These are phyloP conservation scores for Rhadina sibilatrix DNA, from an alignment of 2,113 vertebrate genomes.

Conservation along the genomic window DNA sequence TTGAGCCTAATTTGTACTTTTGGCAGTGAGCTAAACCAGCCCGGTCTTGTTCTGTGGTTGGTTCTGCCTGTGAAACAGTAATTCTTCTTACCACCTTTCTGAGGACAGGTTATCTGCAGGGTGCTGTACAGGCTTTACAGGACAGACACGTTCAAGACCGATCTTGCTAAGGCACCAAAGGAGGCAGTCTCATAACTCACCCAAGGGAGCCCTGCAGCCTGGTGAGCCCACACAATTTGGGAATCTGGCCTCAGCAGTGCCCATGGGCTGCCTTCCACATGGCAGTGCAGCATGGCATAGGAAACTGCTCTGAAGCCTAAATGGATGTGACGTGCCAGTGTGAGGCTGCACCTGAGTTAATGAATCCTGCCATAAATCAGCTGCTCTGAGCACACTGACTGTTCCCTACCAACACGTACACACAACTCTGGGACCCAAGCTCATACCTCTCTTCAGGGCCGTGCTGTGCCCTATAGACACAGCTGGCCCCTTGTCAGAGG, in stretches of 20 bases:
- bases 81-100: background rate
- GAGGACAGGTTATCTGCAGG: background rate
- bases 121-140: background rate
- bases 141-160: background rate
- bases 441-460: background rate
- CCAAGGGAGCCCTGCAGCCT: background rate
- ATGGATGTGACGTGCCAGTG: accelerated
- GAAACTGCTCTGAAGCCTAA: background rate
- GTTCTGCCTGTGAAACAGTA: background rate
- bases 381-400: accelerated
- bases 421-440: accelerated
- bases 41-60: background rate
- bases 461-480: background rate
- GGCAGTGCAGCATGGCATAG: background rate
- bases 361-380: background rate
- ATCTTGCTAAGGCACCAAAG: accelerated
- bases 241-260: background rate
- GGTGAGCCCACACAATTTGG: background rate
- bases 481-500: background rate
- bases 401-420: accelerated
- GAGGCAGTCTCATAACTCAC: background rate
- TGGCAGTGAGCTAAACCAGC: background rate
- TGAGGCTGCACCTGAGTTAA: background rate
- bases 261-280: accelerated
- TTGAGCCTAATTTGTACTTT: background rate